Evolutionary conservation across 2,888 invertebrate genomes (phyloP), one percentile per base, ranked within the genome.

Genomic region (Drosophila nigricruria): DNA sequence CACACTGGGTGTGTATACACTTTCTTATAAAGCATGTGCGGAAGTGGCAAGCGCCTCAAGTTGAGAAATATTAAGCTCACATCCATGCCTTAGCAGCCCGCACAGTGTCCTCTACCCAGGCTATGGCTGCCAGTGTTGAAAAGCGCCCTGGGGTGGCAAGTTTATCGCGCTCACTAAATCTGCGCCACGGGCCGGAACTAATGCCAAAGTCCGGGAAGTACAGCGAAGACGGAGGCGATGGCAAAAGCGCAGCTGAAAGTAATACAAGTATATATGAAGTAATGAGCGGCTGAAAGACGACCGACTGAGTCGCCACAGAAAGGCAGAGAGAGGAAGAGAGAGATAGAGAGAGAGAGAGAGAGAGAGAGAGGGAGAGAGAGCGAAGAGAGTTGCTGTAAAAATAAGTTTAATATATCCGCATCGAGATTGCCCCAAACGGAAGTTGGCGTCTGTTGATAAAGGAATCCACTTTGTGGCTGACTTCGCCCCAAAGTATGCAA

Each of bases 381-480:
- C n/a, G 49, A 12, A 43, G 36, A 42, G 67, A 70, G 73, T 56
- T 62, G 73, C 64, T 73, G 80, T 89, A 79, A 87, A 87, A 89
- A 89, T 84, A 85, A 78, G 76, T 85, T 88, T 88, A 89, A 89
- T 89, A 85, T 85, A 87, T 89, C 89, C 85, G 85, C 77, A 79
- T 84, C 72, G 73, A 87, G 79, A 79, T 84, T 81, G 77, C 62
- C 71, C 27, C 42, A 34, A 43, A 47, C 54, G 38, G 70, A 64
- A 80, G 73, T 79, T 66, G 63, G 68, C 81, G 57, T 63, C 59
- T 68, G 69, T 72, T 80, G 70, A 86, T 82, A 80, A 73, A 65
- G 70, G 64, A 82, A 84, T 88, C 77, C 74, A 79, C 70, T 82
- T 82, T 82, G 85, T 59, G 82, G 47, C 58, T 73, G 74, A 52